Base-by-base conservation (phyloP, 1,140 invertebrate genomes). In the Homarus americanus region DNA sequence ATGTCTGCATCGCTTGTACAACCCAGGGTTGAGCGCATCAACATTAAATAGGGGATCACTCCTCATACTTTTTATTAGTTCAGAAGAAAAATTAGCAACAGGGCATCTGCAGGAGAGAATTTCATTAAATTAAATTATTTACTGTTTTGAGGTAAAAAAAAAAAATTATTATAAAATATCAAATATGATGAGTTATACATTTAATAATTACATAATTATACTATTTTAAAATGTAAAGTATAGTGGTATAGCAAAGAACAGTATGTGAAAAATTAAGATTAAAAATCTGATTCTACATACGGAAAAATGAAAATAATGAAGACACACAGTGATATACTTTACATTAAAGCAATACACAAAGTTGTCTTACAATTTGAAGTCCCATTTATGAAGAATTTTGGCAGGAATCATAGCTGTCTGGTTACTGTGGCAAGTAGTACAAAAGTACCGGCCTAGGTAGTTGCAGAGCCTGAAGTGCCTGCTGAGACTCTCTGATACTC, bases 381-480 rank as follows among this genome's bases (percentile, higher is more conserved):
- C 96, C 96, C 97, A 97, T 93, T 96, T 96, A 88, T 96, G 95
- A 20, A 98, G 94, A 69, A 98, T 96, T 93, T 96, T 95, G 20
- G 96, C 97, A 32, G 98, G 98, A 93, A 98, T 97, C 80, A 96
- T 94, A 7, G 96, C 95, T 78, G 96, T 94, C 93, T 97, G 96
- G 94, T 97, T 97, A 15, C 95, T 96, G 94, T 98, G 97, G 94
- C 98, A 98, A 44, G 97, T 97, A 9, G 97, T 97, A 94, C 98
- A 98, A 94, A 98, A 97, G 94, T 97, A 98, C 93, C 97, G 96
- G 24, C 97, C 97, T 75, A 98, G 94, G 94, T 98, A 98, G 93
- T 97, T 96, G 94, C 98, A 98, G 93, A 97, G 97, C 12, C 97
- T 95, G 94, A 96, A 97, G 93, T 96, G 95, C 36, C 96, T 95